Conservation (phyloP, 2,797 vertebrate species). For the Tapera naevia region DNA sequence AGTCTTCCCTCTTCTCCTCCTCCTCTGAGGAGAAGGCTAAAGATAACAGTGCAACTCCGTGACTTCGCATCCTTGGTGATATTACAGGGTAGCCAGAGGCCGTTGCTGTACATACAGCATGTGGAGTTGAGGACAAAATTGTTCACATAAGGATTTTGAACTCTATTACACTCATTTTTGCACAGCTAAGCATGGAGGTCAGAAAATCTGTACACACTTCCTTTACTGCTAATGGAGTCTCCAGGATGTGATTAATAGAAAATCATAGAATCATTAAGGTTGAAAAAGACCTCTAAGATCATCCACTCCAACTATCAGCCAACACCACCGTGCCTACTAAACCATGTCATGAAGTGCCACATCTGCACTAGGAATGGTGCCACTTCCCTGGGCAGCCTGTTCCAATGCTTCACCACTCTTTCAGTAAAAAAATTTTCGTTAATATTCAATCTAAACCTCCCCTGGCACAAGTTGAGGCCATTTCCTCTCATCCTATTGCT, state of each 20-base stretch:
- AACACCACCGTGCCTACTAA: no score
- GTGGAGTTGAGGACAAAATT: neutral
- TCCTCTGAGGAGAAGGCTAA: neutral
- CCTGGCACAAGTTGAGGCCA: no score
- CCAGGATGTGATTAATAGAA: neutral
- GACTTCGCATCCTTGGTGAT: neutral
- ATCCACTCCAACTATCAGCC: no score
- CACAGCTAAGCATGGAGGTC: neutral
- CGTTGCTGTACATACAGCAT: rapidly evolving
- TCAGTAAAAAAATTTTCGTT: no score
- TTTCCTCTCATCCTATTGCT: no score
- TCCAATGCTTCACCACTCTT: no score
- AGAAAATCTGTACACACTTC: neutral
- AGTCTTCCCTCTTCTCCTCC: neutral
- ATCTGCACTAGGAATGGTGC: no score
- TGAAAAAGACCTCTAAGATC: no score
- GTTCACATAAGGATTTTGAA: neutral
- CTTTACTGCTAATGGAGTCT: neutral
- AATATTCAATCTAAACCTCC: no score
- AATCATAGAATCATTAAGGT: no score
- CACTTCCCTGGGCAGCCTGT: no score
- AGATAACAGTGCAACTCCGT: neutral
- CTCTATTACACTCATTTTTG: neutral
- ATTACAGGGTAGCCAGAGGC: neutral
- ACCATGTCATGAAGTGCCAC: no score